These are phyloP conservation scores for Proterorhinus semilunaris DNA, from an alignment of 2,113 vertebrate genomes.

Conservation along the genomic window DNA sequence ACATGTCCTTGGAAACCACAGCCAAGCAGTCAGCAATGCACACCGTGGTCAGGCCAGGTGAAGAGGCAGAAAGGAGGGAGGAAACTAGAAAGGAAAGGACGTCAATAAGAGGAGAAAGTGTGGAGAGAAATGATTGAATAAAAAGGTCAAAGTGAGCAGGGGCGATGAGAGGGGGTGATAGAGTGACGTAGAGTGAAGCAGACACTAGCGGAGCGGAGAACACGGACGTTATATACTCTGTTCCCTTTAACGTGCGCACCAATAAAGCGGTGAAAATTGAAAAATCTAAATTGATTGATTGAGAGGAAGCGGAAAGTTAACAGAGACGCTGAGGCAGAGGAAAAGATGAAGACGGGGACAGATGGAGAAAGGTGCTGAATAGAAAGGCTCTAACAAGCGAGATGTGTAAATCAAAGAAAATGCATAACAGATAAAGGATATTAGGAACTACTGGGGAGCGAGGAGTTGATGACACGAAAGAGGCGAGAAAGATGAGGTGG, in stretches of 20 bases:
- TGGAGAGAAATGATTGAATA: conserved; percentile 35
- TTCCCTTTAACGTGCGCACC: conserved; percentile 30
- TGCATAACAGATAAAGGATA: conserved; percentile 16
- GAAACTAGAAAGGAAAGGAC: conserved; percentile 35
- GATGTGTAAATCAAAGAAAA: conserved; percentile 29
- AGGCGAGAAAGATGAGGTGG: conserved; percentile 3
- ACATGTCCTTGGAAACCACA: conserved; percentile 33
- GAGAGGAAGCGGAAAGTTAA: conserved; percentile 21
- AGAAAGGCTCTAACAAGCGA: conserved; percentile 19
- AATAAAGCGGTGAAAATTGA: conserved; percentile 44
- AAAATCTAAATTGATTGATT: conserved; percentile 38
- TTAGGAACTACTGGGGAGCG: conserved; percentile 9
- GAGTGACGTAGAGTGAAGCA: not conserved
- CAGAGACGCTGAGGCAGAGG: conserved; percentile 30
- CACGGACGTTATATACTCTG: conserved; percentile 30
- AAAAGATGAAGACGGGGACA: conserved; percentile 15
- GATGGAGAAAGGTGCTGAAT: conserved; percentile 19
- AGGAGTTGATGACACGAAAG: conserved; percentile 13
- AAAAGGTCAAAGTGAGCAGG: conserved; percentile 55
- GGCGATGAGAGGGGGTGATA: conserved; percentile 8
- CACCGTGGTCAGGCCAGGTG: conserved; percentile 47
- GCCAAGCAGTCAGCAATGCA: conserved; percentile 30
- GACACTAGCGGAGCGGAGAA: conserved; percentile 7
- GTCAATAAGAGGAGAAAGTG: conserved; percentile 36
- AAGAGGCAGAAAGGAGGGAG: conserved; percentile 50